These are phyloP conservation scores for Sisor rabdophorus DNA, from an alignment of 2,113 vertebrate genomes.

Conservation along the genomic window DNA sequence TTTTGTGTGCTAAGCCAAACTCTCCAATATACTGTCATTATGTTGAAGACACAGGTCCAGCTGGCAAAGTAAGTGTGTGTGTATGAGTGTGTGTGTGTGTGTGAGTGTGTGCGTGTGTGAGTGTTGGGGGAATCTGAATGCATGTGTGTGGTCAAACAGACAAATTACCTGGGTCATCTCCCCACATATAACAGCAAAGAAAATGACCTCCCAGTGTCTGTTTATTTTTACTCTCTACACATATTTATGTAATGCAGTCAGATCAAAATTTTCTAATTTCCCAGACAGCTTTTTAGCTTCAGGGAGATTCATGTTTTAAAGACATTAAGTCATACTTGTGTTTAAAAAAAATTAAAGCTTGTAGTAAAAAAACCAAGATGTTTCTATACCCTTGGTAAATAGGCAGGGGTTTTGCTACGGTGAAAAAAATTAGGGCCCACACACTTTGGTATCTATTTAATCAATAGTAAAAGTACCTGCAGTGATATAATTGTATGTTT, in stretches of 20 bases:
- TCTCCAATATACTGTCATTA: constrained; percentile 30
- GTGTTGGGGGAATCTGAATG: constrained; percentile 6
- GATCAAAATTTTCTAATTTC: constrained; percentile 10
- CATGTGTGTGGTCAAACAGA: constrained; percentile 31
- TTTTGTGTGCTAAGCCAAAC: constrained; percentile 39
- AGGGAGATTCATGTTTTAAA: constrained; percentile 5
- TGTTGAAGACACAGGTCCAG: constrained; percentile 29
- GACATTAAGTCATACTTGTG: not conserved
- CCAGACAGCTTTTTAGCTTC: constrained; percentile 23
- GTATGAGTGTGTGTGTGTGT: constrained; percentile 8
- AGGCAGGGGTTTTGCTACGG: too few relatives aligned
- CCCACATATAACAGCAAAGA: constrained; percentile 27
- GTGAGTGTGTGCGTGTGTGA: constrained; percentile 3
- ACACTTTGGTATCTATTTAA: too few relatives aligned
- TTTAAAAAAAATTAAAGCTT: not conserved
- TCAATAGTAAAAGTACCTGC: too few relatives aligned
- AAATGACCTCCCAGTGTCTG: constrained; percentile 19
- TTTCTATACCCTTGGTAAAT: constrained; percentile 1
- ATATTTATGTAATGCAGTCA: constrained; percentile 18
- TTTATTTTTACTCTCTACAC: constrained; percentile 27
- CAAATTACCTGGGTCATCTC: constrained; percentile 34
- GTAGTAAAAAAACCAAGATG: not conserved
- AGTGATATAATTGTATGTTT: too few relatives aligned
- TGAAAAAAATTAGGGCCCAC: too few relatives aligned
- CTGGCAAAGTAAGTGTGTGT: constrained; percentile 2